phyloP scores from a whole-genome alignment of 1,140 invertebrate genomes.

The Wiebesia pumilae region DNA sequence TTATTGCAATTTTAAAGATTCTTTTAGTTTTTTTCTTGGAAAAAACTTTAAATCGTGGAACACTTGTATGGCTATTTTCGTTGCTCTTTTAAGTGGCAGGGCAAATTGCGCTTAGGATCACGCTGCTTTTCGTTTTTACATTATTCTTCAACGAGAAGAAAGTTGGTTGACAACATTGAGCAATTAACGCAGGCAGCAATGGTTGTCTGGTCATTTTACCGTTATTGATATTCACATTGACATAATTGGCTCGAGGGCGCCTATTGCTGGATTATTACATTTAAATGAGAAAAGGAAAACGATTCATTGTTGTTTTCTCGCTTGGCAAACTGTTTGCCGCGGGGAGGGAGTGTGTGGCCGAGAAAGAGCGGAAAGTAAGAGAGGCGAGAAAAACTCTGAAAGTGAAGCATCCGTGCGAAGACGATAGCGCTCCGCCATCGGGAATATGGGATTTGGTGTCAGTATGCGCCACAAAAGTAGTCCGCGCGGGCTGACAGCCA shows the following conservation, averaged over 20 bases:
- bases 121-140: not conserved
- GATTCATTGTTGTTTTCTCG: not conserved
- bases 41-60: no score
- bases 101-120: not conserved
- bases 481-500: conserved; percentile 60
- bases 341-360: not conserved
- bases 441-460: conserved; percentile 75
- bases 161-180: not conserved
- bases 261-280: not conserved
- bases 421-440: conserved; percentile 48
- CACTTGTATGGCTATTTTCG: no score
- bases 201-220: conserved; percentile 17
- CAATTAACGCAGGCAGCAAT: not conserved
- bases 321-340: not conserved
- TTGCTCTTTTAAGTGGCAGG: not conserved
- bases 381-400: conserved; percentile 20
- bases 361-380: conserved; percentile 13
- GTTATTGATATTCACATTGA: conserved; percentile 29
- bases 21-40: no score
- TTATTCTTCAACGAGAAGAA: not conserved
- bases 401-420: conserved; percentile 58
- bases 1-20: no score
- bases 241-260: conserved; percentile 44
- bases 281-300: conserved; percentile 39
- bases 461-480: conserved; percentile 70